Conservation (phyloP, 2,113 vertebrate genomes). For the Paramormyrops kingsleyae region DNA sequence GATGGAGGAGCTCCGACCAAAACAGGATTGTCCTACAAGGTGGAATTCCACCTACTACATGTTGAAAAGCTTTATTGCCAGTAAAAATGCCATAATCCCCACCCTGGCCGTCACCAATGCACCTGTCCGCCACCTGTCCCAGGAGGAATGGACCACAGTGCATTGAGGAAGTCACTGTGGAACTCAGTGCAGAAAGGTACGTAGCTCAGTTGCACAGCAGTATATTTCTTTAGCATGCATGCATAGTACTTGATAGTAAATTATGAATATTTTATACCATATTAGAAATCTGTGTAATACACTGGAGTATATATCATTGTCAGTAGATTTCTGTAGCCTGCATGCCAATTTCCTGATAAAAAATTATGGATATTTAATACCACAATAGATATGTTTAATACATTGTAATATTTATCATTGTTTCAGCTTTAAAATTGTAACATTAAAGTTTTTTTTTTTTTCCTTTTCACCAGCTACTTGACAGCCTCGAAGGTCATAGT, state of each 20-base stretch:
- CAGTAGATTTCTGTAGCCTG: neutral
- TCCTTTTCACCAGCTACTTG: too few relatives aligned
- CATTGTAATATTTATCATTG: too few relatives aligned
- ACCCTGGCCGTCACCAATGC: conserved; percentile 12
- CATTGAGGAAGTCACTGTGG: conserved; percentile 26
- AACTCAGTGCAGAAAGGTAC: conserved; percentile 25
- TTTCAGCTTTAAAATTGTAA: too few relatives aligned
- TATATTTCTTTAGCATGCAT: conserved; percentile 2
- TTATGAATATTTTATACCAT: conserved; percentile 5
- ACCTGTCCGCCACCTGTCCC: neutral
- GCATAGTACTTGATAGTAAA: neutral
- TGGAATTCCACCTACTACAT: conserved; percentile 28
- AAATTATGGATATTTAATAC: too few relatives aligned
- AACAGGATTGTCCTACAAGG: conserved; percentile 27
- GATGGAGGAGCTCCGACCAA: conserved; percentile 18
- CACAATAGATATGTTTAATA: too few relatives aligned
- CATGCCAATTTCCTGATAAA: too few relatives aligned
- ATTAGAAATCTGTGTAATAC: conserved; percentile 7
- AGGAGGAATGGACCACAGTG: conserved; percentile 24
- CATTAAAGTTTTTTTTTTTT: too few relatives aligned
- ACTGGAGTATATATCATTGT: neutral
- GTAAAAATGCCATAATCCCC: conserved; percentile 5
- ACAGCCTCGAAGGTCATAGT: too few relatives aligned
- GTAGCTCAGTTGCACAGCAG: neutral
- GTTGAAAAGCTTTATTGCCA: neutral